Percentiles rank a stretch among this genome's conserved stretches.
These are phyloP conservation scores for Coracias cyanogaster DNA, from an alignment of 2,797 vertebrate genomes.

Conservation along the genomic window DNA sequence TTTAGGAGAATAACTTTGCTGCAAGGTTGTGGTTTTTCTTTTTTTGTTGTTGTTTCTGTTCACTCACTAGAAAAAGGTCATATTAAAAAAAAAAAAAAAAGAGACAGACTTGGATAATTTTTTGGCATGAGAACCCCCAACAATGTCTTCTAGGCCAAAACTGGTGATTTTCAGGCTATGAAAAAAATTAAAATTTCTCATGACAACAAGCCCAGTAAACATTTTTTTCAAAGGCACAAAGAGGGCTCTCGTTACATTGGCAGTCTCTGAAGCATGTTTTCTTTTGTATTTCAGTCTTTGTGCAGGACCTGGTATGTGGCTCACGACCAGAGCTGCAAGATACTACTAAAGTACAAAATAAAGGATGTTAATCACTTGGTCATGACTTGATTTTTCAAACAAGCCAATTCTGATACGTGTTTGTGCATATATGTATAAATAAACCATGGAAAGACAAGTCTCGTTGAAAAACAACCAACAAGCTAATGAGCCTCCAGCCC, in stretches of 20 bases:
- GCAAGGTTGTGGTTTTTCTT: background rate
- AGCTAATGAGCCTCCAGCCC: background rate
- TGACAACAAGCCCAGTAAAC: background rate
- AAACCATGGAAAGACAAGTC: background rate
- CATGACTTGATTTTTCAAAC: background rate
- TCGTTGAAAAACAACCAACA: background rate
- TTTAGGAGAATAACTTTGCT: background rate
- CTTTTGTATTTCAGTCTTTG: background rate
- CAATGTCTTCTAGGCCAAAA: background rate
- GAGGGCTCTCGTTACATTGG: fast-evolving
- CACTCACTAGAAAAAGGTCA: background rate
- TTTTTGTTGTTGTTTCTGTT: background rate
- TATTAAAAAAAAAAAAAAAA: background rate
- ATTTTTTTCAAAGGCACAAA: background rate
- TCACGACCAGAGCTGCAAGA: fast-evolving
- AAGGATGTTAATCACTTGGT: background rate
- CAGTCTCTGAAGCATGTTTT: background rate
- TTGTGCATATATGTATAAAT: fast-evolving
- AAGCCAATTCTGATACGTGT: fast-evolving
- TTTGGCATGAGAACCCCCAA: background rate
- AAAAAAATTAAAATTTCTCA: background rate
- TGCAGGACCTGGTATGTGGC: background rate
- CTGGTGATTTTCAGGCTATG: background rate
- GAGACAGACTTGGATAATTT: background rate
- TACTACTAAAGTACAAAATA: background rate